Percentiles rank a stretch among this genome's conserved stretches.
These are phyloP conservation scores for Nyctibius bracteatus DNA, from an alignment of 2,113 vertebrate genomes.

Conservation along the genomic window DNA sequence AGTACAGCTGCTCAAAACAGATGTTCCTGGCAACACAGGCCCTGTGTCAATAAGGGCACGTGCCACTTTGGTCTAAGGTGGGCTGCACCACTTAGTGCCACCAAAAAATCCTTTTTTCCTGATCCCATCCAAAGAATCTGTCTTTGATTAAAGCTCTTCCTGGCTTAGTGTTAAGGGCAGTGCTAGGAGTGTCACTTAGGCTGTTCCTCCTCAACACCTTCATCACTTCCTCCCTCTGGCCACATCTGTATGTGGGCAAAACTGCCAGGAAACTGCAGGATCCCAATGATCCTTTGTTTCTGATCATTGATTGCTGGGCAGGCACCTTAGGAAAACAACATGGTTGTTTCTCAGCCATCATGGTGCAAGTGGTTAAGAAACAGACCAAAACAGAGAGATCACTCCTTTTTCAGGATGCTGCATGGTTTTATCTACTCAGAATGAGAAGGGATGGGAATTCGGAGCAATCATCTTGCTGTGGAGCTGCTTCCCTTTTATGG, in stretches of 20 bases:
- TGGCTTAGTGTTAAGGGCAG: not conserved
- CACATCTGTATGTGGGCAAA: not conserved
- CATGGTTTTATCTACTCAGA: not conserved
- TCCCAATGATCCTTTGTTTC: not conserved
- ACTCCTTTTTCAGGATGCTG: not conserved
- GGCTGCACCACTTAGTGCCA: not conserved
- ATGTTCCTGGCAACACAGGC: not conserved
- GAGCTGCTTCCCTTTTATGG: slow-evolving; percentile 5
- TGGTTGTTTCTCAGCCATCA: not conserved
- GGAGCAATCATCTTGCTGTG: not conserved
- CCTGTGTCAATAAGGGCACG: not conserved
- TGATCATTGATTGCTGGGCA: not conserved
- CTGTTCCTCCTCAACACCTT: not conserved
- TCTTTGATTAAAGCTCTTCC: not conserved
- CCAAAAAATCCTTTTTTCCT: not conserved
- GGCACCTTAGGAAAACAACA: not conserved
- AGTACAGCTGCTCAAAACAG: not conserved
- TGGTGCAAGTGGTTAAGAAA: not conserved
- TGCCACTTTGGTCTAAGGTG: not conserved
- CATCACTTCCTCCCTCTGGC: not conserved
- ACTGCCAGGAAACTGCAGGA: not conserved
- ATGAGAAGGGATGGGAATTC: not conserved
- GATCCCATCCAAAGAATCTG: not conserved
- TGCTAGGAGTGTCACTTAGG: rapidly evolving
- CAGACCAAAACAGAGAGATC: not conserved